Evolutionary conservation across 2,888 invertebrate genomes (phyloP), one percentile per base, ranked within the genome.

Genomic region (Chrysopilus asiliformis): DNA sequence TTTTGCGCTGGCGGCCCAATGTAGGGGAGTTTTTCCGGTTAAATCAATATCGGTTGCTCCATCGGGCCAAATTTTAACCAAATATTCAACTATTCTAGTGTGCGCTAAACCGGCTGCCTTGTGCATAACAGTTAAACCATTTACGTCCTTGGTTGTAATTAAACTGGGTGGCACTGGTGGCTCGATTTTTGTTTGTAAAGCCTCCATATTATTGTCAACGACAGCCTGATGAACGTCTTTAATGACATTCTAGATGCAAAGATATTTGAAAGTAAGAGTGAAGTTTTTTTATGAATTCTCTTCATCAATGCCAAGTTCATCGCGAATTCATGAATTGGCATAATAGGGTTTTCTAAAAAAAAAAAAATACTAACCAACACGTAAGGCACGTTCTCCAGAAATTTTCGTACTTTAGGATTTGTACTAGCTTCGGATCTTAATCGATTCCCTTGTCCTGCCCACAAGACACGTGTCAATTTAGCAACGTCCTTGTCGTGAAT

Each of bases 281-380:
- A n/a, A n/a, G n/a, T n/a, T n/a, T n/a, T n/a, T n/a, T n/a, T n/a
- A n/a, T n/a, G n/a, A n/a, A n/a, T n/a, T n/a, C n/a, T n/a, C n/a
- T n/a, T n/a, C n/a, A n/a, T n/a, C n/a, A n/a, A n/a, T n/a, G n/a
- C n/a, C n/a, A n/a, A n/a, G n/a, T n/a, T n/a, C n/a, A n/a, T n/a
- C n/a, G n/a, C n/a, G n/a, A n/a, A n/a, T n/a, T n/a, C n/a, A n/a
- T n/a, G n/a, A n/a, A n/a, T n/a, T n/a, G n/a, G n/a, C n/a, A n/a
- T n/a, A n/a, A n/a, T n/a, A n/a, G n/a, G n/a, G n/a, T n/a, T n/a
- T n/a, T n/a, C n/a, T n/a, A n/a, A n/a, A n/a, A n/a, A n/a, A n/a
- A n/a, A n/a, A n/a, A n/a, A n/a, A n/a, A n/a, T n/a, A n/a, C n/a
- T 66, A 56, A 89, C 91, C 85, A 91, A 84, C 41, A 90, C 82